Evolutionary conservation across 2,113 vertebrate genomes (phyloP), one percentile per base, ranked within the genome.

Genomic region (Nothocercus nigrocapillus): DNA sequence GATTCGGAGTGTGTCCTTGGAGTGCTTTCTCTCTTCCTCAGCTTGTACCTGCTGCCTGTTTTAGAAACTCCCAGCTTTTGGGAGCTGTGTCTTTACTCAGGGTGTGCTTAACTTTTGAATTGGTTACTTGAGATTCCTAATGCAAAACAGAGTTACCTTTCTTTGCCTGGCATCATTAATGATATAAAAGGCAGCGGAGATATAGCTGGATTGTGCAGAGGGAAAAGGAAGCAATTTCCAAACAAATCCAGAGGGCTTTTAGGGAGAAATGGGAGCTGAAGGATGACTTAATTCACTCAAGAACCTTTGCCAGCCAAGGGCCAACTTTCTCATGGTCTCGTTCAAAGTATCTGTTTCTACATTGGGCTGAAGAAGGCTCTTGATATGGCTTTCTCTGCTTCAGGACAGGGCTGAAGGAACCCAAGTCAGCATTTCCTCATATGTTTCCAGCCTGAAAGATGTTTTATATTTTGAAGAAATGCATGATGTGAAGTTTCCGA

Each of bases 401-500:
- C 63, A 38, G 68, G 54, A 12, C 22, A 44, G 30, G 8, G 21
- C 47, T 44, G 36, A 62, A 91, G 63, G 61, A 91, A 63, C 56
- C 13, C 70, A 79, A 0, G 27, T 68, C 18, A 5, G 0, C 9
- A 14, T 72, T 84, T n/a, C 32, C 32, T 21, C 4, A 0, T 13
- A 6, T 28, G 8, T 70, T 92, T 25, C 42, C 66, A 44, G 8
- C 38, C 7, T 5, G 18, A 36, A 34, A 44, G 19, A 15, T 34
- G 20, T 59, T 19, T 25, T 36, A 4, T 81, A n/a, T 51, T 67
- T 36, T 36, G 47, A 24, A 70, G 34, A n/a, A 34, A 49, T 58
- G 28, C 3, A 0, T 0, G 7, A 27, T 75, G 32, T 56, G 45
- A 45, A 25, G 13, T 56, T 70, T 62, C n/a, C 8, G 42, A 24